Conservation (phyloP, 2,888 invertebrate species). For the Malachius bipustulatus region DNA sequence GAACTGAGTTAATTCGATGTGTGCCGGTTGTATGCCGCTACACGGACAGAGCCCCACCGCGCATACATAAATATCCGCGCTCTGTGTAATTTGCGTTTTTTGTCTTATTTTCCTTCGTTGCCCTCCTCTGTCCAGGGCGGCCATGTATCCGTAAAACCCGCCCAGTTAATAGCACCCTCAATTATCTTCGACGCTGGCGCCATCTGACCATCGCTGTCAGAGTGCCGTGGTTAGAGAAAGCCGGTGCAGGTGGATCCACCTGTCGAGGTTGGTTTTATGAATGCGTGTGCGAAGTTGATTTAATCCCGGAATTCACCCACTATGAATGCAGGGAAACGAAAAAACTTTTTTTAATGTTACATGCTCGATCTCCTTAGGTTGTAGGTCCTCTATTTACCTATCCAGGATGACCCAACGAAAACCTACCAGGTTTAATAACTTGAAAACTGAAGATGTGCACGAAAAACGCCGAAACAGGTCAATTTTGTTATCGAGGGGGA, state of each 20-base stretch:
- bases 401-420: too few species aligned
- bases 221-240: too few species aligned
- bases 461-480: too few species aligned
- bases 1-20: slow-evolving; percentile 40
- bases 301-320: too few species aligned
- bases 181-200: slow-evolving; percentile 28
- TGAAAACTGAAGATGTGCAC: too few species aligned
- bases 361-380: too few species aligned
- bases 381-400: too few species aligned
- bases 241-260: slow-evolving; percentile 14
- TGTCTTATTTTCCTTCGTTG: slow-evolving; percentile 35
- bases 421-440: too few species aligned
- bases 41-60: slow-evolving; percentile 35
- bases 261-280: slow-evolving; percentile 8
- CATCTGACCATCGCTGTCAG: slow-evolving; percentile 22
- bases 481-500: too few species aligned
- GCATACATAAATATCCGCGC: slow-evolving; percentile 35
- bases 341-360: too few species aligned
- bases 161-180: slow-evolving; percentile 41
- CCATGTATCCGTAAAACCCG: slow-evolving; percentile 41
- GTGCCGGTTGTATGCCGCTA: slow-evolving; percentile 33
- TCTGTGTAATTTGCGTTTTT: slow-evolving; percentile 38
- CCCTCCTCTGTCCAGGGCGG: slow-evolving; percentile 38
- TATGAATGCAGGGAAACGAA: too few species aligned
- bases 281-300: too few species aligned